phyloP scores from a whole-genome alignment of 37 sponge, comb jelly and placozoan species.

The Crambe crambe region DNA sequence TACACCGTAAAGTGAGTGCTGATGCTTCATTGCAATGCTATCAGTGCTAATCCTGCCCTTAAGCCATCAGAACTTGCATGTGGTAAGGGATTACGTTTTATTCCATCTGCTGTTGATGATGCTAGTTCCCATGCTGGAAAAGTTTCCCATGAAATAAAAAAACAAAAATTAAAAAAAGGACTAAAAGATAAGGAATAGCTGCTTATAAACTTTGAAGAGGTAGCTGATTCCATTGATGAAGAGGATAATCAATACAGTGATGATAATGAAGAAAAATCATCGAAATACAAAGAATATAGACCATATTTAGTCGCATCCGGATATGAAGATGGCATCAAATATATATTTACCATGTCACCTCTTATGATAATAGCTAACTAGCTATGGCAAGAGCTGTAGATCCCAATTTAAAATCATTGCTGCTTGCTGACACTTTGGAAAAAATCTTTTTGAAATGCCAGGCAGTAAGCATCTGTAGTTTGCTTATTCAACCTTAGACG shows the following conservation, averaged over 20 bases:
- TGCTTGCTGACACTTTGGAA: too few relatives aligned
- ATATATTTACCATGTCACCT: too few relatives aligned
- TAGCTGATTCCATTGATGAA: conserved; percentile 23
- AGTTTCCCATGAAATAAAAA: conserved; percentile 19
- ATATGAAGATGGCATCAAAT: too few relatives aligned
- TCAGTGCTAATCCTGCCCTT: conserved; percentile 13
- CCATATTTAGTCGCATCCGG: too few relatives aligned
- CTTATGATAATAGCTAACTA: too few relatives aligned
- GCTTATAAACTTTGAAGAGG: conserved; percentile 22
- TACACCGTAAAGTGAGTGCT: too few relatives aligned
- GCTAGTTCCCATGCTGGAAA: conserved; percentile 25
- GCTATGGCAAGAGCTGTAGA: too few relatives aligned
- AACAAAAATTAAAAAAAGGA: conserved; percentile 23
- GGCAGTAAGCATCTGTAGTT: conserved; percentile 17
- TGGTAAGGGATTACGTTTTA: conserved; percentile 25
- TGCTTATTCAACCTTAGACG: conserved; percentile 15
- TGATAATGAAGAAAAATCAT: conserved; percentile 21
- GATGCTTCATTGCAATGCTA: conserved; percentile 16
- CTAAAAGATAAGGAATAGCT: conserved; percentile 12
- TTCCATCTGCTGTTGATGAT: conserved; percentile 34
- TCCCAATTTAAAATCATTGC: conserved; percentile 5
- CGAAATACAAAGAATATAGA: too few relatives aligned
- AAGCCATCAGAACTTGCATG: conserved; percentile 16
- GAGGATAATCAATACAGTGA: conserved; percentile 19
- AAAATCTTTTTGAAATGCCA: conserved; percentile 13